Evolutionary conservation across 2,888 invertebrate species (phyloP).

Genomic region (Sipha maydis): DNA sequence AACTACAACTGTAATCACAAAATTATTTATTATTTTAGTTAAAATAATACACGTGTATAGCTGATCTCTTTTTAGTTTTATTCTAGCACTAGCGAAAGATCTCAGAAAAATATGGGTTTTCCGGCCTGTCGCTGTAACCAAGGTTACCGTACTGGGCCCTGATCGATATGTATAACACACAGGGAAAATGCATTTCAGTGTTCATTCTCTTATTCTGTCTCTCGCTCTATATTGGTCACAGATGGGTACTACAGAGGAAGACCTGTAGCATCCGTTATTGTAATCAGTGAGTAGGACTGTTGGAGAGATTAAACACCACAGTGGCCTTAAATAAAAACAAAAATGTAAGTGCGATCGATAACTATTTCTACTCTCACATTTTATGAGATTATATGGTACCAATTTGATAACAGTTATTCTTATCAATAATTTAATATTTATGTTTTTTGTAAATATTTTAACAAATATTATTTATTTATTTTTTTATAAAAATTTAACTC

Average conservation of each 20-base stretch:
- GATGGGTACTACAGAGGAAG: background rate
- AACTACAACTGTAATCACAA: no score
- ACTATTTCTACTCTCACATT: background rate
- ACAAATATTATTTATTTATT: no score
- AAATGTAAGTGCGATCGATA: background rate
- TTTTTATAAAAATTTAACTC: no score
- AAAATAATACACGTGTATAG: no score
- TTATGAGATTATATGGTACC: no score
- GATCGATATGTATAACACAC: constrained; percentile 54
- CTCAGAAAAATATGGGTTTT: constrained; percentile 38
- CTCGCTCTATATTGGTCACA: background rate
- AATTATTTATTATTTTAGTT: no score
- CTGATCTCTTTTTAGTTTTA: no score
- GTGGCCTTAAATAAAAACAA: background rate
- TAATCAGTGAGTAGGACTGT: background rate
- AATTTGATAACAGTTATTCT: no score
- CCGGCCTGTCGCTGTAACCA: constrained; percentile 45
- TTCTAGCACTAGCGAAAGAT: background rate
- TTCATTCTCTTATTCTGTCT: background rate
- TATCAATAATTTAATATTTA: no score
- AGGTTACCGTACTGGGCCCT: constrained; percentile 43
- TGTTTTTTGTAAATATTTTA: no score
- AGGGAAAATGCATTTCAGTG: constrained; percentile 40
- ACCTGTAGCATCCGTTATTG: constrained; percentile 35
- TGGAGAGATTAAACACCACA: background rate